These are phyloP conservation scores for Salvelinus fontinalis DNA, from an alignment of 2,113 vertebrate genomes.

Conservation along the genomic window DNA sequence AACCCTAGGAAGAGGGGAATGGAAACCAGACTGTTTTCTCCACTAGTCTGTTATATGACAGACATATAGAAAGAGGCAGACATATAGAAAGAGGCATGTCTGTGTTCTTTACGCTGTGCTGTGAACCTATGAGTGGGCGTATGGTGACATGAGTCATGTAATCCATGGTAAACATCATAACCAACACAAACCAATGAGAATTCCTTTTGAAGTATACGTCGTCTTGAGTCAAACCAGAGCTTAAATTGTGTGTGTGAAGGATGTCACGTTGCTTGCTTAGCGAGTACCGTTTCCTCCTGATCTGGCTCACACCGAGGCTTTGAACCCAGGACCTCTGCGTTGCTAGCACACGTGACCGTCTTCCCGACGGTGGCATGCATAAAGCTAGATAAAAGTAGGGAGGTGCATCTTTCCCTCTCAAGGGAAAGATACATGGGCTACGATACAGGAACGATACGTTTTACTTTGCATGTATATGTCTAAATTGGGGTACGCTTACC, in stretches of 20 bases:
- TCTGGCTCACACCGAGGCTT: no score
- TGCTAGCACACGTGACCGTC: no score
- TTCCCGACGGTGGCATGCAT: no score
- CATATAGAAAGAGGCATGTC: neutral
- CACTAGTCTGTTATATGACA: neutral
- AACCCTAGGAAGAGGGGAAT: neutral
- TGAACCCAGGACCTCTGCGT: no score
- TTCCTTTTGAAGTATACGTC: constrained; percentile 22
- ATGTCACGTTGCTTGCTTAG: no score
- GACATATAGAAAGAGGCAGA: neutral
- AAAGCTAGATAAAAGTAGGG: no score
- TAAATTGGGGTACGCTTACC: no score
- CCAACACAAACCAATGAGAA: constrained; percentile 12
- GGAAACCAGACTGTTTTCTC: neutral
- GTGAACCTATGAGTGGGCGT: constrained; percentile 6
- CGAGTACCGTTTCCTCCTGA: no score
- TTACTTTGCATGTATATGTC: no score
- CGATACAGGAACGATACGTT: no score
- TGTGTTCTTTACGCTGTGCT: neutral
- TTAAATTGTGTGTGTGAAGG: neutral
- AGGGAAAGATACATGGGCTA: no score
- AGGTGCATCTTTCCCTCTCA: no score
- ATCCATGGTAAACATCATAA: constrained; percentile 26
- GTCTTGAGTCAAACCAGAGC: constrained; percentile 13
- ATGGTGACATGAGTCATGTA: constrained; percentile 16